Evolutionary conservation across 2,797 vertebrate genomes (phyloP).

Genomic region (Carduelis carduelis): DNA sequence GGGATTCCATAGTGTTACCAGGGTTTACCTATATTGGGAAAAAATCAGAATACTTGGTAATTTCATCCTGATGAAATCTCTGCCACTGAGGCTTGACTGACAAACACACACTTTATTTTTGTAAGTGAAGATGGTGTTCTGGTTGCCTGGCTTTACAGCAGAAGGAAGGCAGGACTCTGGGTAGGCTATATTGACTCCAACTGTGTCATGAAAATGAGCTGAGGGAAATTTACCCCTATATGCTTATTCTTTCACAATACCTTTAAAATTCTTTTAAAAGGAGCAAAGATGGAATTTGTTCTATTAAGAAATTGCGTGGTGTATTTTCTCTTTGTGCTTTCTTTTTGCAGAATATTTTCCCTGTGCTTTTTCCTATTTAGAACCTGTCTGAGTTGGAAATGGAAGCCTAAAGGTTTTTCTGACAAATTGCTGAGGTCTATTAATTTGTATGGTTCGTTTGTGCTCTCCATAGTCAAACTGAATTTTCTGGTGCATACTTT

Average conservation of each 20-base stretch:
- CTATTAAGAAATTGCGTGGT: neutral
- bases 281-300: neutral
- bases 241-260: neutral
- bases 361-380: neutral
- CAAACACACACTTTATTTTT: neutral
- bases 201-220: neutral
- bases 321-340: neutral
- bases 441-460: slow-evolving; percentile 53
- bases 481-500: slow-evolving; percentile 6
- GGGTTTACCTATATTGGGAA: neutral
- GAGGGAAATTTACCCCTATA: neutral
- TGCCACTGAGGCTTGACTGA: neutral
- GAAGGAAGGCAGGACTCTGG: neutral
- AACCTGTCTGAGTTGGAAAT: slow-evolving; percentile 1
- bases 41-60: neutral
- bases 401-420: slow-evolving; percentile 40
- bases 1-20: neutral
- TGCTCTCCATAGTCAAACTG: slow-evolving; percentile 6
- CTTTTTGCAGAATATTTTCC: neutral
- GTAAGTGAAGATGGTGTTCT: neutral
- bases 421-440: neutral
- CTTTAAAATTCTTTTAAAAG: neutral
- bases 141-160: neutral
- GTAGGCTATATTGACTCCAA: neutral
- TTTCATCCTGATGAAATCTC: neutral